These are phyloP conservation scores for Gadopsis bispinosus DNA, from an alignment of 2,797 vertebrate genomes.

Conservation along the genomic window DNA sequence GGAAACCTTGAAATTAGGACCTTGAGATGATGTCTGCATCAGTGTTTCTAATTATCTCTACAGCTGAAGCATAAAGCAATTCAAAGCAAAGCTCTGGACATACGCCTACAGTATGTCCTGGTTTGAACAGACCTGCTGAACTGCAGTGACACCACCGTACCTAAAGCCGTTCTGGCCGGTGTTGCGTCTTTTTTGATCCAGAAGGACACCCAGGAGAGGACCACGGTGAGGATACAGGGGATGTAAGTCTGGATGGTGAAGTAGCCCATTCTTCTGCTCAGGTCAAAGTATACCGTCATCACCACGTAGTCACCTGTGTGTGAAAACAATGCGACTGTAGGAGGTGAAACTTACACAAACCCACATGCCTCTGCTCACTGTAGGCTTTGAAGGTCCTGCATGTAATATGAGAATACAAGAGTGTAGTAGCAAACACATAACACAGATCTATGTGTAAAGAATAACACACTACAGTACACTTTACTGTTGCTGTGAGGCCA, in stretches of 20 bases:
- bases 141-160: conserved; percentile 73
- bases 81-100: neutral
- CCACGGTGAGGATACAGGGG: conserved; percentile 96
- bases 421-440: neutral
- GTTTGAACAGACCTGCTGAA: neutral
- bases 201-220: conserved; percentile 97
- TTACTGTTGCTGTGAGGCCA: too few species aligned
- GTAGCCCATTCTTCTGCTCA: conserved; percentile 97
- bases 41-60: neutral
- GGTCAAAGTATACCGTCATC: conserved; percentile 97
- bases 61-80: neutral
- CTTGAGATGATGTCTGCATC: neutral
- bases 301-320: conserved; percentile 94
- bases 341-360: neutral
- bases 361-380: neutral
- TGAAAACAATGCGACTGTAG: neutral
- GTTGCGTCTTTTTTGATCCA: conserved; percentile 99
- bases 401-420: neutral
- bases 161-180: conserved; percentile 94
- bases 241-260: conserved; percentile 99
- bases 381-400: neutral
- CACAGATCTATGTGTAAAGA: neutral
- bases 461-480: too few species aligned
- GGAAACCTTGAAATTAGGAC: neutral
- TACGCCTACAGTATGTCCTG: neutral